These are phyloP conservation scores for Myopa tessellatipennis DNA, from an alignment of 2,888 invertebrate species.

Conservation along the genomic window DNA sequence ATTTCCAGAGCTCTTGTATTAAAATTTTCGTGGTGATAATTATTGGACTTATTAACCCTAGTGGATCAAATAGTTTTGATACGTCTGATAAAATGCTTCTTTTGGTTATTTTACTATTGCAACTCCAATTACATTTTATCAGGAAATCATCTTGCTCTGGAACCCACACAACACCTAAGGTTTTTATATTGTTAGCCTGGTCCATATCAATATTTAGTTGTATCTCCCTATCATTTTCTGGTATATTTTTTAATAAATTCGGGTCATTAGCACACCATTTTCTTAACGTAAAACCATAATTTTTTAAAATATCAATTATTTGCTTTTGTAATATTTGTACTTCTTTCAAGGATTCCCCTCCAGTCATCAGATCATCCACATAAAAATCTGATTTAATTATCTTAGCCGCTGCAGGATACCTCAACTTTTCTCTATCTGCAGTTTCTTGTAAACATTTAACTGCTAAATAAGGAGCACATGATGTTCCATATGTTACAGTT, in stretches of 20 bases:
- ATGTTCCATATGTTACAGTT: neutral
- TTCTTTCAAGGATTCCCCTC: no score
- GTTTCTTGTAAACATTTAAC: no score
- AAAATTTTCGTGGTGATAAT: constrained; percentile 29
- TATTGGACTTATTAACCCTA: constrained; percentile 36
- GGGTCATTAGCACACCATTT: constrained; percentile 28
- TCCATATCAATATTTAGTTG: neutral
- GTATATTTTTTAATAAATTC: constrained; percentile 1
- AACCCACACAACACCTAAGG: constrained; percentile 16
- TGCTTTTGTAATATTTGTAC: neutral
- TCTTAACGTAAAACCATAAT: constrained; percentile 6
- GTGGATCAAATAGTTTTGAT: constrained; percentile 20
- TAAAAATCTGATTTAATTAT: no score
- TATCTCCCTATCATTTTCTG: neutral
- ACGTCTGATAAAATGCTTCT: constrained; percentile 2
- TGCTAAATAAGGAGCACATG: no score
- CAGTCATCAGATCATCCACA: neutral
- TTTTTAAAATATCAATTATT: constrained; percentile 3
- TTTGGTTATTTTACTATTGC: neutral
- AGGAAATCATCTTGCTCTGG: constrained; percentile 14
- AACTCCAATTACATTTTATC: constrained; percentile 9
- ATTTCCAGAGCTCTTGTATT: constrained; percentile 33
- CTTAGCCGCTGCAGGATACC: no score
- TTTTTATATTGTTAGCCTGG: constrained; percentile 10
- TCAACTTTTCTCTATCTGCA: no score